Evolutionary conservation across 2,888 invertebrate genomes (phyloP), one percentile per base, ranked within the genome.

Genomic region (Melinaea menophilus): DNA sequence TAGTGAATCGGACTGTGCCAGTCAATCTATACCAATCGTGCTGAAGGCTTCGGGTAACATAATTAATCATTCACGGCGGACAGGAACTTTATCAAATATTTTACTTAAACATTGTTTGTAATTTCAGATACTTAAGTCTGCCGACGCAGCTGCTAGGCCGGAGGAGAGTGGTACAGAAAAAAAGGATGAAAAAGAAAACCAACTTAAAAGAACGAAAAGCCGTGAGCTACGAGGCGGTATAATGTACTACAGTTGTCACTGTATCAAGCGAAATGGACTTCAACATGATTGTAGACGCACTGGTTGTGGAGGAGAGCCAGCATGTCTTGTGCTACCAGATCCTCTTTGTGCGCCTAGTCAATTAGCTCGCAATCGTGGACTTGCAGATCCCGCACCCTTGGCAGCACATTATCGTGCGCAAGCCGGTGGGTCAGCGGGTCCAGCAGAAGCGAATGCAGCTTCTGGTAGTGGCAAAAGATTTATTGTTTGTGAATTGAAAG

Each of bases 221-320:
- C 88, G 92, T 62, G 92, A 92, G 75, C 79, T 93, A 67, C 86
- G 92, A 45, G 92, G 90, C 64, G 91, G 92, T 33, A 79, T 91
- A 54, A 88, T 92, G 82, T 90, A 91, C 74, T 89, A 90, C 64
- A 92, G 92, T 70, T 93, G 93, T 73, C 91, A 92, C 73, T 93
- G 93, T 75, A 89, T 92, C 65, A 92, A 92, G 71, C 90, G 92
- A 63, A 92, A 93, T 71, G 93, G 93, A 33, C 83, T 93, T 45
- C 93, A 93, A 74, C 92, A 93, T 72, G 90, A 91, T 66, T 93
- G 93, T 75, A 90, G 91, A 41, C 86, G 92, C 45, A 88, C 88
- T 2, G 91, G 89, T 41, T 92, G 92, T 70, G 88, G 90, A 59
- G 92, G 92, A 7, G 85, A 91, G 66, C 91, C 92, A 0, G 71